Conservation (phyloP, 2,797 vertebrate species). For the Pangasius larnaudii region DNA sequence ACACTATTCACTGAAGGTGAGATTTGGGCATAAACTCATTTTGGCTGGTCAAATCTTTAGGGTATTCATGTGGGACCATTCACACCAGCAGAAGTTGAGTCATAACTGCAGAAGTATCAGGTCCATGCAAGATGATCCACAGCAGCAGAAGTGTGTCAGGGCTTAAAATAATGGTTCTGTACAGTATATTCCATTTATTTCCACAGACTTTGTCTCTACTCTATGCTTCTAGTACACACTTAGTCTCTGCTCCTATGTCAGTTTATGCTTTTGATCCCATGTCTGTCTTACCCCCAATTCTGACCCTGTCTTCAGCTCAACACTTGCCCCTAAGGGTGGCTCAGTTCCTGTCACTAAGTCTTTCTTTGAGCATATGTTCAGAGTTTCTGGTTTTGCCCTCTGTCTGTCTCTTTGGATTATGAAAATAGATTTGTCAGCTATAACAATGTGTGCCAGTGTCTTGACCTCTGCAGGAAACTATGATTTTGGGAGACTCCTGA, state of each 20-base stretch:
- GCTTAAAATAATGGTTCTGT: background rate
- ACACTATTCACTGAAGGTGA: background rate
- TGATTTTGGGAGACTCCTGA: background rate
- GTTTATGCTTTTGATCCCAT: background rate
- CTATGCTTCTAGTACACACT: background rate
- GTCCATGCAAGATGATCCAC: background rate
- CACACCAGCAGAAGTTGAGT: background rate
- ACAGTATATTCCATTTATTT: background rate
- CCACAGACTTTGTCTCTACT: background rate
- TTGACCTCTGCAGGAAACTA: constrained; percentile 6
- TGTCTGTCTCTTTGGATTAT: constrained; percentile 19
- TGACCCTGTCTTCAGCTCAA: constrained; percentile 18
- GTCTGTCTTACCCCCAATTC: background rate
- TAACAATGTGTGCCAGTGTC: background rate
- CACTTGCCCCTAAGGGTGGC: background rate
- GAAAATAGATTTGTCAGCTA: constrained; percentile 12
- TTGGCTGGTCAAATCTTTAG: background rate
- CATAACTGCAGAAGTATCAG: background rate
- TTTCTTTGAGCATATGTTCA: background rate
- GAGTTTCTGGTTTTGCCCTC: constrained; percentile 7
- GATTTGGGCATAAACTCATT: background rate
- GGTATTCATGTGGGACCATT: background rate
- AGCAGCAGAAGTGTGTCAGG: background rate
- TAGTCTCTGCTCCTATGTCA: background rate
- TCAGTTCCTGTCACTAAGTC: constrained; percentile 8